A percentile compares a stretch with the other conserved stretches of the same genome.
Conservation (phyloP, 2,797 vertebrate species). For the Lacerta agilis region DNA sequence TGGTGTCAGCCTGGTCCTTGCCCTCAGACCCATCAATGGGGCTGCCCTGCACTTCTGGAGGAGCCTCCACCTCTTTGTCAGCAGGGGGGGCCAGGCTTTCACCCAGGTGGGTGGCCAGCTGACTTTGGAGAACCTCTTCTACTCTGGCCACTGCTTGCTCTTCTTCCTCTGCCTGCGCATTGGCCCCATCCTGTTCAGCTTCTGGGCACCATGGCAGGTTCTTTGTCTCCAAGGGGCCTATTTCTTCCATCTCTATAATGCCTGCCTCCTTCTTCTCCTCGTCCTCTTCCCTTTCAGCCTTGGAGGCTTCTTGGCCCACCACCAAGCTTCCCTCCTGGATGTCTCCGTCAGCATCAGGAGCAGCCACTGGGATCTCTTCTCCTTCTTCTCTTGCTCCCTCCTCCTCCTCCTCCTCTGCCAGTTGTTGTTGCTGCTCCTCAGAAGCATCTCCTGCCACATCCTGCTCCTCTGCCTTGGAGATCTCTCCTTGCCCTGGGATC, state of each 20-base stretch:
- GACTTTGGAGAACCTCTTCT: accelerated
- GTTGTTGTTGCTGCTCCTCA: neutral
- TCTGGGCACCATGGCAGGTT: neutral
- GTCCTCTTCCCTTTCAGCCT: too few species aligned
- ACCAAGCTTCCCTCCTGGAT: neutral
- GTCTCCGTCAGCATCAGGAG: neutral
- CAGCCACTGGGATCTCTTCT: neutral
- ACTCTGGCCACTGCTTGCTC: neutral
- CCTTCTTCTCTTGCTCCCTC: neutral
- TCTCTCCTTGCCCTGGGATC: neutral
- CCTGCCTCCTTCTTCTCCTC: neutral
- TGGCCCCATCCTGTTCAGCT: accelerated
- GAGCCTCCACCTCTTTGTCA: accelerated
- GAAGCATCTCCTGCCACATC: neutral
- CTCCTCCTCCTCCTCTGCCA: constrained; percentile 17
- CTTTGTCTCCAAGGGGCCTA: neutral
- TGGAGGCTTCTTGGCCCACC: accelerated
- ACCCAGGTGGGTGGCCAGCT: accelerated
- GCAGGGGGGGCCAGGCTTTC: accelerated
- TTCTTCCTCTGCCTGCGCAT: accelerated
- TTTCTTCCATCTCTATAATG: neutral
- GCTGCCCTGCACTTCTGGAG: accelerated
- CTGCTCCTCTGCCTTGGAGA: accelerated
- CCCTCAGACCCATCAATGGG: accelerated
- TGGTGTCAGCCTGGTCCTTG: accelerated